Conservation (phyloP, 2,888 invertebrate genomes). For the Augochlorella aurata region DNA sequence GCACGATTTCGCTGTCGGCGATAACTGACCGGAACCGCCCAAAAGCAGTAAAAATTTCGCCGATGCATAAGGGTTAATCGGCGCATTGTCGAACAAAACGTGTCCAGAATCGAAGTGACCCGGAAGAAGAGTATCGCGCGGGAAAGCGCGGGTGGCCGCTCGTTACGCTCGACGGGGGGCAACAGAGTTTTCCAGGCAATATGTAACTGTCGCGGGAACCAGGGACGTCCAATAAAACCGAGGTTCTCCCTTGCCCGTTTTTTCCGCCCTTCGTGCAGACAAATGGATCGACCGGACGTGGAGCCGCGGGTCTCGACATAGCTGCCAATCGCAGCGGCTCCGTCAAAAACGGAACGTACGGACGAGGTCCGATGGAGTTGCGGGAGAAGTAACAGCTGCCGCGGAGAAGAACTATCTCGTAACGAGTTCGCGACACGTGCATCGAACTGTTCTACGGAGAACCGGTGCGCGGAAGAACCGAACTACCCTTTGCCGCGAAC, state of each 20-base stretch:
- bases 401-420: slow-evolving; percentile 50
- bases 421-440: slow-evolving; percentile 62
- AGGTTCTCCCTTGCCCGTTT: slow-evolving; percentile 44
- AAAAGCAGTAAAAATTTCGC: background rate
- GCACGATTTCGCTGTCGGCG: background rate
- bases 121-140: background rate
- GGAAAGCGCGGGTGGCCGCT: background rate
- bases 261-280: slow-evolving; percentile 36
- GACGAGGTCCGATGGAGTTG: slow-evolving; percentile 40
- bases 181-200: slow-evolving; percentile 64
- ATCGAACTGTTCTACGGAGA: slow-evolving; percentile 39
- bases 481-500: background rate
- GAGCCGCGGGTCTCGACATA: slow-evolving; percentile 1
- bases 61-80: background rate
- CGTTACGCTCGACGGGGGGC: slow-evolving; percentile 8
- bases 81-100: background rate
- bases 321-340: slow-evolving; percentile 56
- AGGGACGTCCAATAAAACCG: slow-evolving; percentile 67
- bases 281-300: slow-evolving; percentile 68
- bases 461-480: slow-evolving; percentile 31
- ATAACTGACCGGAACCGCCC: background rate
- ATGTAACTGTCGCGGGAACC: slow-evolving; percentile 71
- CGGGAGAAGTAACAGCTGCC: slow-evolving; percentile 51
- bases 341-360: slow-evolving; percentile 41
- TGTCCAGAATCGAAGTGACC: background rate